These are phyloP conservation scores for Drosophila melanosoma DNA, from an alignment of 2,888 invertebrate genomes.

Conservation along the genomic window DNA sequence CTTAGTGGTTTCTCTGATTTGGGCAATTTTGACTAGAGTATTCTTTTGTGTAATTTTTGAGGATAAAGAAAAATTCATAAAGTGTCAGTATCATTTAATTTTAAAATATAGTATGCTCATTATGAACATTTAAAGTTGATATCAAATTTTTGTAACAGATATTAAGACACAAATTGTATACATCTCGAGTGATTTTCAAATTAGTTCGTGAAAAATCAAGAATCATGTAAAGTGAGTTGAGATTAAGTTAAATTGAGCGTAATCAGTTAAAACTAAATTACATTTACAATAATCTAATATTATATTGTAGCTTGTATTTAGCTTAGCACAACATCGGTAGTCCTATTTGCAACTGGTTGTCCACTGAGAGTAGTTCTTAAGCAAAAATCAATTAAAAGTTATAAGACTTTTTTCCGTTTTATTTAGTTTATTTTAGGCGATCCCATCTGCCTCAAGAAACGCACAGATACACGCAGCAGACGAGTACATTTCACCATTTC, in stretches of 20 bases:
- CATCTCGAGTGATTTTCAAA: background rate
- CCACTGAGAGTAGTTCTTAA: conserved; percentile 73
- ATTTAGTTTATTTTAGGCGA: conserved; percentile 45
- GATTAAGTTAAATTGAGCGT: background rate
- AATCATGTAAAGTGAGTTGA: background rate
- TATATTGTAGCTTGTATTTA: conserved; percentile 2
- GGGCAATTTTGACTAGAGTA: background rate
- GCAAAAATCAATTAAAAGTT: conserved; percentile 85
- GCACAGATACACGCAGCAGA: conserved; percentile 12
- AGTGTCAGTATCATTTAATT: too few relatives aligned
- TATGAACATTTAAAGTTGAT: too few relatives aligned
- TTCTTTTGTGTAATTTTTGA: too few relatives aligned
- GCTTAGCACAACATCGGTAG: conserved; percentile 17
- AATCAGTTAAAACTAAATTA: background rate
- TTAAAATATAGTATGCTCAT: too few relatives aligned
- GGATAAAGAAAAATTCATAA: too few relatives aligned
- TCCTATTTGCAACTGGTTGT: conserved; percentile 18
- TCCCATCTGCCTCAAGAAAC: conserved; percentile 52
- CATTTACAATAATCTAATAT: background rate
- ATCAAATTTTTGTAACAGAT: too few relatives aligned
- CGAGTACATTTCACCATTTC: conserved; percentile 52
- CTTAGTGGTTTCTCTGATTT: conserved; percentile 5
- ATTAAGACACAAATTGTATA: too few relatives aligned
- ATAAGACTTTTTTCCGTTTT: conserved; percentile 80
- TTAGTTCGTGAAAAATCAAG: background rate